These are phyloP conservation scores for Psophia crepitans DNA, from an alignment of 2,113 vertebrate genomes.

Conservation along the genomic window DNA sequence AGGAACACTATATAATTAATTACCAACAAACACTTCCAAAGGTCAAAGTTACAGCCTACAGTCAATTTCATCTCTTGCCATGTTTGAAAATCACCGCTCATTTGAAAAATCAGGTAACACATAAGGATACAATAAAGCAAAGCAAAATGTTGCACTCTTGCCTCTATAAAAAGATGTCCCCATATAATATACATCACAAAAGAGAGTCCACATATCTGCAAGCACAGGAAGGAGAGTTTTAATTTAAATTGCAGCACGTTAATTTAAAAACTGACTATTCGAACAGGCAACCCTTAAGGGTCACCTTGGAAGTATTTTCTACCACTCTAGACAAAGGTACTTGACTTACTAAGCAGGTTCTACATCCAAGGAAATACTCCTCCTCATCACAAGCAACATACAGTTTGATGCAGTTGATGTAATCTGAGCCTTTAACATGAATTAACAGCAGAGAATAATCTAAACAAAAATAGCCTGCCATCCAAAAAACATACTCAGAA, in stretches of 20 bases:
- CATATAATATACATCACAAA: not conserved
- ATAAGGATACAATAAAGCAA: not conserved
- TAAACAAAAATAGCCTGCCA: not conserved
- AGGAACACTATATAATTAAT: conserved; percentile 4
- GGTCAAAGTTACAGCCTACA: conserved; percentile 6
- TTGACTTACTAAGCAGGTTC: not conserved
- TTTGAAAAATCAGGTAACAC: not conserved
- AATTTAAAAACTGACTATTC: not conserved
- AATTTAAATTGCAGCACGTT: not conserved
- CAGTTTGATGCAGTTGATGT: not conserved
- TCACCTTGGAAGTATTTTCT: not conserved
- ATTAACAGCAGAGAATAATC: conserved; percentile 1
- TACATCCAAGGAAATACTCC: not conserved
- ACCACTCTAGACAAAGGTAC: not conserved
- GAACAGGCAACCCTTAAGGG: not conserved
- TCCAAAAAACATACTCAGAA: not conserved
- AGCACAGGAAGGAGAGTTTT: not conserved
- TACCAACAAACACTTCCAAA: not conserved
- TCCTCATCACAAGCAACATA: not conserved
- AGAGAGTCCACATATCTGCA: not conserved
- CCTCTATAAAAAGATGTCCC: not conserved
- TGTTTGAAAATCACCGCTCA: not conserved
- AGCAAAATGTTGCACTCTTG: not conserved
- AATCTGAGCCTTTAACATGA: not conserved
- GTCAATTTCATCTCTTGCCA: not conserved